Base-by-base conservation (phyloP, 2,113 vertebrate genomes). In the Microcebus tavaratra region DNA sequence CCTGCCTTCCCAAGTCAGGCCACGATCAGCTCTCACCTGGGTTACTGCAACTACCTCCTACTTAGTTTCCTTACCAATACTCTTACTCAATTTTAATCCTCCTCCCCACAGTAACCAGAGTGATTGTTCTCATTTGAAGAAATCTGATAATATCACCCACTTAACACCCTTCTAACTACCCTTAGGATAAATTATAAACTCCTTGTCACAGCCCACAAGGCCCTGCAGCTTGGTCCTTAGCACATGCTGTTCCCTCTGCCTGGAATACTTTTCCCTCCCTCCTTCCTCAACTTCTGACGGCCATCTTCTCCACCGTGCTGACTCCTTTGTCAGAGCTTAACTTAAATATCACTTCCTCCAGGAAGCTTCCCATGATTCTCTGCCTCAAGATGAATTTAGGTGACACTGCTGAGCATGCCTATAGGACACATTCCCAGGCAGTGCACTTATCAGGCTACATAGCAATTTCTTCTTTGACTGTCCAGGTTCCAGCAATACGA, bases 121-220 rank as follows among this genome's bases (percentile, higher is more conserved):
- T 48, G 82, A 88, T 73, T 45, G 57, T 88, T 96, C 65, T 78
- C 63, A 78, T 82, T 53, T 78, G 25, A 91, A 96, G 76, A 81
- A 95, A n/a, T 73, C 79, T 93, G 61, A 61, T 93, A 34, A 27
- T 36, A 55, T 95, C 36, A 29, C 57, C 89, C 23, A 88, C 12
- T 82, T 27, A 78, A 59, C 57, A 92, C 57, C 29, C 73, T 90
- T 91, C 72, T 86, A 72, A 93, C 61, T 79, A 48, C 68, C 72
- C 65, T 93, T n/a, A 78, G 73, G 53, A 95, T 75, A 86, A 95
- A 93, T 80, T 55, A 85, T 95, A 87, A 45, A 79, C 81, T 82
- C 61, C 63, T 85, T 13, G 27, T 78, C 89, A 68, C 27, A 91
- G 86, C 73, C 59, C 79, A 81, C 61, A 39, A 36, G 6, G 9